phyloP scores from a whole-genome alignment of 2,113 vertebrate species.

The Chaetodon auriga region DNA sequence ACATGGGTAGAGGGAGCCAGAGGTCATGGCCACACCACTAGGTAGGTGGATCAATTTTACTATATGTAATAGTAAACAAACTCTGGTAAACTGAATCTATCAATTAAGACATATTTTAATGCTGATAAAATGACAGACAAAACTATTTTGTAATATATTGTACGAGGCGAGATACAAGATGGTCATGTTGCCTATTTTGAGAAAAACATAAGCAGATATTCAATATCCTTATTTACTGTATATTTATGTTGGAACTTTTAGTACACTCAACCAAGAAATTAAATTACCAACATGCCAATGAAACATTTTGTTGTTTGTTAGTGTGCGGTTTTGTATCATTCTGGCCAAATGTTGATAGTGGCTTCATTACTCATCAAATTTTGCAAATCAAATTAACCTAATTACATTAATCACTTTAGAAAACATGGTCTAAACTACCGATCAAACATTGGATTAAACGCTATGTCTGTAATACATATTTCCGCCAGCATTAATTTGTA shows the following conservation, averaged over 20 bases:
- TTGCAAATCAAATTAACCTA: too few species aligned
- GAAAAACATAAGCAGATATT: not conserved
- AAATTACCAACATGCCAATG: not conserved
- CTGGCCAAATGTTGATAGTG: not conserved
- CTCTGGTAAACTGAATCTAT: not conserved
- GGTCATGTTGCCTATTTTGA: not conserved
- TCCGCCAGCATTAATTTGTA: not conserved
- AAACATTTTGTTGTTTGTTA: not conserved
- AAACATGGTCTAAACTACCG: not conserved
- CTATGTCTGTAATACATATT: not conserved
- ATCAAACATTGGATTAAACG: not conserved
- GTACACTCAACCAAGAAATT: not conserved
- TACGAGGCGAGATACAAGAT: not conserved
- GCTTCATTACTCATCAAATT: too few species aligned
- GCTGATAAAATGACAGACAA: not conserved
- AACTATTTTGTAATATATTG: not conserved
- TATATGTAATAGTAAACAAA: not conserved
- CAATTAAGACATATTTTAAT: not conserved
- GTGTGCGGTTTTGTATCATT: not conserved
- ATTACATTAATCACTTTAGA: not conserved
- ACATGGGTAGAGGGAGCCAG: not conserved
- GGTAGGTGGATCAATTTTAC: not conserved
- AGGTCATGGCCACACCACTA: not conserved
- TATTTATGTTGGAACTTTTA: not conserved
- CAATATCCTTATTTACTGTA: too few species aligned